phyloP scores from a whole-genome alignment of 2,113 vertebrate genomes.

The Protomyctophum bolini region DNA sequence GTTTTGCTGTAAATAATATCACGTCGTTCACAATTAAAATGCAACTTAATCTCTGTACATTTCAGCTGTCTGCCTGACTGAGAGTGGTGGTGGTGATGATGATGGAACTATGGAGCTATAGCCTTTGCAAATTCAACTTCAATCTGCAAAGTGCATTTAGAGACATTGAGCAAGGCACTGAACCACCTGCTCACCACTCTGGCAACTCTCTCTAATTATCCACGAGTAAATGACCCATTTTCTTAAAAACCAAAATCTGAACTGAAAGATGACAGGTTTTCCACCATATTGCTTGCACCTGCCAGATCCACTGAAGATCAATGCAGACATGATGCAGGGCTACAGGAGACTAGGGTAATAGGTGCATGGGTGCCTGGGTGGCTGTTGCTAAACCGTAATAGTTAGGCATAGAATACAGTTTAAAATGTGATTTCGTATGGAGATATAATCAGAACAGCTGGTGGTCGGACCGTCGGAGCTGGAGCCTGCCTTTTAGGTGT shows the following conservation, averaged over 20 bases:
- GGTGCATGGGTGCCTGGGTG: not conserved
- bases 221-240: slow-evolving; percentile 12
- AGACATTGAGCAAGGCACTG: too few relatives aligned
- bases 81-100: too few relatives aligned
- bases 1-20: too few relatives aligned
- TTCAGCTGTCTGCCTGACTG: too few relatives aligned
- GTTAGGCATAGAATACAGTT: not conserved
- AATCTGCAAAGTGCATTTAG: too few relatives aligned
- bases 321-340: slow-evolving; percentile 8
- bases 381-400: slow-evolving; percentile 1
- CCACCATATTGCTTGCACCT: slow-evolving; percentile 64
- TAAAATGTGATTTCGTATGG: not conserved
- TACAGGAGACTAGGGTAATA: not conserved
- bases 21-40: not conserved
- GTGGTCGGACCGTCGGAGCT: not conserved
- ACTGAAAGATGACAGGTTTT: slow-evolving; percentile 58
- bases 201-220: too few relatives aligned
- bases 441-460: not conserved
- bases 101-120: too few relatives aligned
- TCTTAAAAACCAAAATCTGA: slow-evolving; percentile 12
- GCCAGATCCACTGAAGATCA: slow-evolving; percentile 51
- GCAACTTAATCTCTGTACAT: not conserved
- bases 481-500: not conserved
- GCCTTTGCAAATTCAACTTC: too few relatives aligned
- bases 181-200: too few relatives aligned